Conservation (phyloP, 2,888 invertebrate species). For the Diadromus collaris region DNA sequence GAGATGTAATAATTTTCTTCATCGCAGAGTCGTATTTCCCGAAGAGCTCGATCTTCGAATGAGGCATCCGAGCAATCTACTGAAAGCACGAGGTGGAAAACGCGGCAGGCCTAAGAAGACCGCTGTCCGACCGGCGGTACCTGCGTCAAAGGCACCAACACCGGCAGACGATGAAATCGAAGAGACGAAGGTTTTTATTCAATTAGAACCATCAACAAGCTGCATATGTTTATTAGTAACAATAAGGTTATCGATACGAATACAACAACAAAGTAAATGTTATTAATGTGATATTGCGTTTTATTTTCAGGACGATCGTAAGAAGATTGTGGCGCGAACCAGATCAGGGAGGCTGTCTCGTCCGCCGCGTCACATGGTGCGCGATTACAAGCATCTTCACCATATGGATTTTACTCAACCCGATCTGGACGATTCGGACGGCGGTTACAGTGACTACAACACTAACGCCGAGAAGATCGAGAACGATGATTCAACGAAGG, state of each 20-base stretch:
- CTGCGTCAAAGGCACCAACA: constrained; percentile 66
- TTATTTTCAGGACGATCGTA: constrained; percentile 78
- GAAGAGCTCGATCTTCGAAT: constrained; percentile 77
- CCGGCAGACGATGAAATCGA: constrained; percentile 73
- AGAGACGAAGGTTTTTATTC: constrained; percentile 70
- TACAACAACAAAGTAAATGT: too few species aligned
- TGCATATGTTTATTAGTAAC: not conserved
- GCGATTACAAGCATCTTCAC: constrained; percentile 83
- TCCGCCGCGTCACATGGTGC: constrained; percentile 84
- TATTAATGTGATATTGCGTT: not conserved
- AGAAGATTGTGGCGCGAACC: constrained; percentile 81
- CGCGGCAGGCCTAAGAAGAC: constrained; percentile 76
- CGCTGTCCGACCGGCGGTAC: constrained; percentile 66
- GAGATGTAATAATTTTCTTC: constrained; percentile 35
- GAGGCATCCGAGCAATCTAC: constrained; percentile 69
- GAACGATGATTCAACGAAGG: constrained; percentile 73
- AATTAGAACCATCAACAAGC: not conserved
- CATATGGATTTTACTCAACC: constrained; percentile 82
- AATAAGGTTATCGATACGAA: not conserved
- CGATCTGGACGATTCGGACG: constrained; percentile 82
- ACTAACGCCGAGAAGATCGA: constrained; percentile 73
- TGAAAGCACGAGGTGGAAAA: constrained; percentile 73
- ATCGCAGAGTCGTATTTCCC: constrained; percentile 81
- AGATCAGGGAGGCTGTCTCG: constrained; percentile 83
- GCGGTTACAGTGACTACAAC: constrained; percentile 83